Base-by-base conservation (phyloP, 2,888 invertebrate genomes). In the Cactoblastis cactorum region DNA sequence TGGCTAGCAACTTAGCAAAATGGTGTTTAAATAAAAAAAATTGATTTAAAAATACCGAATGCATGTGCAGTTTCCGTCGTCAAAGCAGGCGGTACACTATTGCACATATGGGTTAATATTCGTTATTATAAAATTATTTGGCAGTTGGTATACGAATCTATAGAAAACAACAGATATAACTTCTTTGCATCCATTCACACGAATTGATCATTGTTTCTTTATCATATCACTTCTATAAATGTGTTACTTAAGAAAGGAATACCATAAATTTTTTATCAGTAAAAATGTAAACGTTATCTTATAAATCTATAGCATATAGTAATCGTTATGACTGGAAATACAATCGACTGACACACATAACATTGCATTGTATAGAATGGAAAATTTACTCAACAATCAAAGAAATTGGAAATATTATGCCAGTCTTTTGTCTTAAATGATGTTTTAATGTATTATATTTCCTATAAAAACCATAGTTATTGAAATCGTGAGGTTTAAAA, bases 341-440 rank as follows among this genome's bases (percentile, higher is more conserved):
- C 28, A 43, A 28, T 28, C 14, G 24, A 15, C 14, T 15, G 28
- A 28, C 43, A 43, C 28, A 28, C 14, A 3, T 15, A 41, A 32
- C 28, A 43, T 43, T 43, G 43, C 43, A 43, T 43, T 43, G 43
- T 43, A 17, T 28, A 43, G 43, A 43, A 43, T 43, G 43, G 43
- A 32, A 43, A 43, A n/a, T 43, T 43, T 32, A 28, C 24, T 32
- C 43, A 43, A 43, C 43, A 43, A 32, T 28, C 11, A 43, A 43
- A 43, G 43, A 43, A 43, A 43, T 22, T 32, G 43, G 43, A 43
- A 43, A 43, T 43, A 15, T 43, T 37, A 38, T 48, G 47, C 35
- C 37, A 38, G 37, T 38, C 35, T 47, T 22, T 35, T 34, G 35
- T 35, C 19, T 35, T 3, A 12, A 9, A 33, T 9, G 22, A n/a